phyloP scores from a whole-genome alignment of 2,888 invertebrate species.

The Uropetala carovei region DNA sequence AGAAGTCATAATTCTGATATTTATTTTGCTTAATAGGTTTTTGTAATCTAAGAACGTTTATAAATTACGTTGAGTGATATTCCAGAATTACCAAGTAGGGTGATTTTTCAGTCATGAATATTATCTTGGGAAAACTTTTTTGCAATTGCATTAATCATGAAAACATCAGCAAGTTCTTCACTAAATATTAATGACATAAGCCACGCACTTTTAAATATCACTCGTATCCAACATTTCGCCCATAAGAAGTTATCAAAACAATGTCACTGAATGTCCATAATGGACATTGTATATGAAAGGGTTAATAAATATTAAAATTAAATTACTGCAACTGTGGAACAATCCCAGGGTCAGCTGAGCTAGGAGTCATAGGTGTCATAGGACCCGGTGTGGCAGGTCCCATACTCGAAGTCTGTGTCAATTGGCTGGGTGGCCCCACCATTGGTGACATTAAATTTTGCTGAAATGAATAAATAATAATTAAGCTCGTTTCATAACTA shows the following conservation, averaged over 20 bases:
- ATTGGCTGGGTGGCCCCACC: slow-evolving; percentile 79
- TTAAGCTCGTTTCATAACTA: not conserved
- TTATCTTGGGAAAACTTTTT: no score
- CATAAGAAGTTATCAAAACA: not conserved
- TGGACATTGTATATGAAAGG: not conserved
- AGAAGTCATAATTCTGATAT: not conserved
- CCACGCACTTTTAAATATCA: not conserved
- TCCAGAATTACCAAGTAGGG: no score
- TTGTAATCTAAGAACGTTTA: no score
- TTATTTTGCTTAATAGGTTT: not conserved
- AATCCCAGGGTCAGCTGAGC: slow-evolving; percentile 94
- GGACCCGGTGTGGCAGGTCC: slow-evolving; percentile 87
- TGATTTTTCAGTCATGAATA: no score
- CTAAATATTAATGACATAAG: not conserved
- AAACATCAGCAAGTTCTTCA: not conserved
- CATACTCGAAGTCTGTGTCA: slow-evolving; percentile 77
- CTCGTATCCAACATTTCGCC: not conserved
- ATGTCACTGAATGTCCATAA: not conserved
- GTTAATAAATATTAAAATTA: not conserved
- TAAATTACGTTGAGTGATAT: no score
- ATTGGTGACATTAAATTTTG: slow-evolving; percentile 92
- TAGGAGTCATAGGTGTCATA: slow-evolving; percentile 92
- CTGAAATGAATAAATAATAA: slow-evolving; percentile 74
- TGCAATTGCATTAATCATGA: no score
- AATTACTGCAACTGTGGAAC: slow-evolving; percentile 93